Conservation (phyloP, 2,113 vertebrate genomes). For the Oreochromis niloticus region DNA sequence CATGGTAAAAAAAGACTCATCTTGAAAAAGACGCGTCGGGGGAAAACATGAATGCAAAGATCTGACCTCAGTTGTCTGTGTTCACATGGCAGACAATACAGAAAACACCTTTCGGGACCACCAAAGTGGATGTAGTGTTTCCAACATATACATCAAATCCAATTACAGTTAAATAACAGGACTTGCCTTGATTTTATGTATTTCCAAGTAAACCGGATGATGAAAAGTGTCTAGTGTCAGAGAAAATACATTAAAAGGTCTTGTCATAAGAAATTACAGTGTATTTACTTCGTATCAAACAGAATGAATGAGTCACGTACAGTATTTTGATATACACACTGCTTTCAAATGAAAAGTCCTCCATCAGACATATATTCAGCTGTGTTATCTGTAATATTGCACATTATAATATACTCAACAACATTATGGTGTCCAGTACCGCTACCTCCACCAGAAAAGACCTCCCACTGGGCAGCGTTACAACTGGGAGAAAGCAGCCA, state of each 20-base stretch:
- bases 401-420: slow-evolving; percentile 32
- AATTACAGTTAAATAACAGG: slow-evolving; percentile 34
- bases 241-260: slow-evolving; percentile 50
- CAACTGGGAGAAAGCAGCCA: not conserved
- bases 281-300: slow-evolving; percentile 44
- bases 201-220: slow-evolving; percentile 32
- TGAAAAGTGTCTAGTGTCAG: slow-evolving; percentile 55
- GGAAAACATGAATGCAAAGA: not conserved
- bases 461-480: slow-evolving; percentile 18
- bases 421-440: slow-evolving; percentile 13
- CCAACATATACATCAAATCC: slow-evolving; percentile 10
- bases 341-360: slow-evolving; percentile 14
- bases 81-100: slow-evolving; percentile 5
- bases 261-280: slow-evolving; percentile 55
- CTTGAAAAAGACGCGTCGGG: slow-evolving; percentile 11
- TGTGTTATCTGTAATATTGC: slow-evolving; percentile 60
- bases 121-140: slow-evolving; percentile 16
- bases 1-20: not conserved
- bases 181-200: not conserved
- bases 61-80: not conserved
- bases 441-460: slow-evolving; percentile 14
- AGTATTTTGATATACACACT: slow-evolving; percentile 8
- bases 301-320: slow-evolving; percentile 5
- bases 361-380: not conserved
- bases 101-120: slow-evolving; percentile 10